Evolutionary conservation across 2,113 vertebrate species (phyloP).

Genomic region (Microcebus griseorufus): DNA sequence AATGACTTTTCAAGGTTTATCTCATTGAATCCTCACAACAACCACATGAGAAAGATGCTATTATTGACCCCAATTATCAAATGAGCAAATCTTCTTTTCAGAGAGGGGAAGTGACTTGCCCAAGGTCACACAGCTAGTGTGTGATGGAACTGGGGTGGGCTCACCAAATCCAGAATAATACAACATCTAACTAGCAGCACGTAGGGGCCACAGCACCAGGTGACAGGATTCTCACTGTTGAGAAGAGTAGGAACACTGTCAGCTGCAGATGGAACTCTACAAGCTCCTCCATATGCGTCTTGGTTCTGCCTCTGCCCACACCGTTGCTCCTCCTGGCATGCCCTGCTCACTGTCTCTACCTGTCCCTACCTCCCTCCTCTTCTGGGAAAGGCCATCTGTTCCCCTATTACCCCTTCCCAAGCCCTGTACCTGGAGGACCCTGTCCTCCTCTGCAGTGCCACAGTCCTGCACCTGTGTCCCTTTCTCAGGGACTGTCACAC

Average conservation of each 20-base stretch:
- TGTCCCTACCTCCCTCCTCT: not conserved
- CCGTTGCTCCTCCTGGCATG: not conserved
- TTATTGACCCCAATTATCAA: not conserved
- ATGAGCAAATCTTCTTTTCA: not conserved
- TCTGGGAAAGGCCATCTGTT: not conserved
- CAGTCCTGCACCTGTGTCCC: no score
- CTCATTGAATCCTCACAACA: not conserved
- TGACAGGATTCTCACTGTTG: rapidly evolving
- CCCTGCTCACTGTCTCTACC: not conserved
- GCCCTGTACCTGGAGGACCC: no score
- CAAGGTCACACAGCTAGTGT: not conserved
- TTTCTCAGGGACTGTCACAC: not conserved
- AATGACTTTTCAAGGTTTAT: not conserved
- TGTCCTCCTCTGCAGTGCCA: not conserved
- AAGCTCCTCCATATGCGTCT: not conserved
- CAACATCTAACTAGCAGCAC: not conserved
- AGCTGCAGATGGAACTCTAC: not conserved
- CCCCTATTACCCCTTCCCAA: not conserved
- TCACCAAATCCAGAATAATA: not conserved
- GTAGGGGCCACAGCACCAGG: rapidly evolving
- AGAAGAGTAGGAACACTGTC: rapidly evolving
- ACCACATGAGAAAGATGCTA: not conserved
- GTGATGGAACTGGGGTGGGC: no score
- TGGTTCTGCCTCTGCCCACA: not conserved
- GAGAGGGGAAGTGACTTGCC: not conserved